Evolutionary conservation across 2,888 invertebrate species (phyloP), one percentile per base, ranked within the genome.

Genomic region (Perdita meconis): DNA sequence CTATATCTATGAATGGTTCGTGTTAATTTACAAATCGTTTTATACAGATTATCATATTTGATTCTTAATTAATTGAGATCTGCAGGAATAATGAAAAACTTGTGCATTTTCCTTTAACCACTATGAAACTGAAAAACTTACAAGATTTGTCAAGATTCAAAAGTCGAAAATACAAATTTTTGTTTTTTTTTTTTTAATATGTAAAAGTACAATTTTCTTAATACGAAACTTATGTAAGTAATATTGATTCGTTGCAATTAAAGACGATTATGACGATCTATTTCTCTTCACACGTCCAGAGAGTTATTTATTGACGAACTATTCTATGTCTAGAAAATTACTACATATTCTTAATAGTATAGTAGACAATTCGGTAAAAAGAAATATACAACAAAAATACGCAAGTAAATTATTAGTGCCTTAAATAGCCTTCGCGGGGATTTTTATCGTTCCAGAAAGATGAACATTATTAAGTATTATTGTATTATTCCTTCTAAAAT

Each of bases 11-110:
- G 63, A 57, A 78, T 78, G 81, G 40, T 63, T 84, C 60, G 66
- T 81, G 78, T 88, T 88, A 87, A 88, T 90, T 89, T 90, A 90
- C 89, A 90, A 87, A 89, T 87, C 82, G 87, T 89, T 76, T 89
- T 90, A 85, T 89, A 89, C 87, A 90, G 57, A 73, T 79, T 73
- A 77, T 61, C 44, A 30, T 64, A 40, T 40, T 55, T 16, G 42
- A 53, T 59, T 63, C 42, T 65, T 59, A 4, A 24, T 40, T 63
- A 30, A 59, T 50, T 65, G 78, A 85, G 81, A 76, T 73, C 82
- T 85, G 84, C 85, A 86, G 73, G 63, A 66, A 53, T 68, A 73
- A 69, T 40, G 53, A n/a, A 24, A 19, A 19, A 10, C 22, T 47
- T 47, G n/a, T n/a, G n/a, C n/a, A n/a, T 30, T 30, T 30, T 30